Conservation (phyloP, 2,888 invertebrate species). For the Pristionchus exspectatus region DNA sequence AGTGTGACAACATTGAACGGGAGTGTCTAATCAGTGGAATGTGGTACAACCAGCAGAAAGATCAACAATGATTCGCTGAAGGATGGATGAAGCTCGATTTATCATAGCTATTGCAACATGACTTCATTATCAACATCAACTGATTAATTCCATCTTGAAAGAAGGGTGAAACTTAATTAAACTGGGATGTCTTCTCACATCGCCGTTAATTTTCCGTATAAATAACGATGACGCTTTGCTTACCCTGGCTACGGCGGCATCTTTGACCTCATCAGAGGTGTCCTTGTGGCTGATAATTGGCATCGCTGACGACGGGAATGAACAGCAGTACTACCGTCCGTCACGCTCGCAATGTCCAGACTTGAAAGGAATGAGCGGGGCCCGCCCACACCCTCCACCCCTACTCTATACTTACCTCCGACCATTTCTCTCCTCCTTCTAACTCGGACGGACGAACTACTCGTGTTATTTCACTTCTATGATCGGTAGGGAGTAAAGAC, state of each 20-base stretch:
- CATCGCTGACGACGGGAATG: neutral
- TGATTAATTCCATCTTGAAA: neutral
- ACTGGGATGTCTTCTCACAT: too few species aligned
- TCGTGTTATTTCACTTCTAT: too few species aligned
- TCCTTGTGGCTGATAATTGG: constrained; percentile 9
- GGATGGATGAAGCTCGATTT: too few species aligned
- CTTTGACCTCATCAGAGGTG: constrained; percentile 44
- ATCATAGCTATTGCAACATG: too few species aligned
- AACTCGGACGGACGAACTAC: neutral
- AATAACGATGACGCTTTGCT: too few species aligned
- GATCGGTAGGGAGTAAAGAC: too few species aligned
- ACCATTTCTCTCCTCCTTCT: neutral
- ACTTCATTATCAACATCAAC: neutral
- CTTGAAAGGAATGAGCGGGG: neutral
- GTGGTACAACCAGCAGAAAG: neutral
- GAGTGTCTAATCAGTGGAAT: neutral
- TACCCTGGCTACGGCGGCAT: constrained; percentile 41
- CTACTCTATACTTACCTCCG: constrained; percentile 13
- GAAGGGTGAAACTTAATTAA: neutral
- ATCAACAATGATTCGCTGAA: neutral
- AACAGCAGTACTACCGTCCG: neutral
- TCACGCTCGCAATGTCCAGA: neutral
- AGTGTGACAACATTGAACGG: neutral
- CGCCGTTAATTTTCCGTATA: too few species aligned
- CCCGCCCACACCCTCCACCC: neutral